Evolutionary conservation across 64 coral and sea anemone species (phyloP).

Genomic region (Porites lutea): DNA sequence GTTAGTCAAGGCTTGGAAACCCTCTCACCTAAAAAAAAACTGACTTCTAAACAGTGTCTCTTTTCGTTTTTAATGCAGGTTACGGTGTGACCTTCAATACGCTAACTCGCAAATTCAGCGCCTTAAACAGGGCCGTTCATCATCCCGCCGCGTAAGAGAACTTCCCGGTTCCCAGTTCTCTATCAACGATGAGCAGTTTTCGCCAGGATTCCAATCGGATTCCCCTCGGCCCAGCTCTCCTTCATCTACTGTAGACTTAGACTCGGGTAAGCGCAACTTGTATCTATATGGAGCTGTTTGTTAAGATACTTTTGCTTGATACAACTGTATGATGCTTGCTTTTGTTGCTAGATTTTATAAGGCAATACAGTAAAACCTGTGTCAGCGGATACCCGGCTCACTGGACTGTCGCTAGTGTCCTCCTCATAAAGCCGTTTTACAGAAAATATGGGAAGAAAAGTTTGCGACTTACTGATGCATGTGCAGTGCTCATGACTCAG

Average conservation of each 20-base stretch:
- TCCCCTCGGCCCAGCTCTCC: slow-evolving; percentile 89
- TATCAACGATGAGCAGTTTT: slow-evolving; percentile 64
- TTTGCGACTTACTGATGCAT: too few relatives aligned
- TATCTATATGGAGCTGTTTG: background rate
- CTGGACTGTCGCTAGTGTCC: too few relatives aligned
- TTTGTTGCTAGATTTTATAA: too few relatives aligned
- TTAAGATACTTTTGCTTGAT: too few relatives aligned
- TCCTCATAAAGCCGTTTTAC: too few relatives aligned
- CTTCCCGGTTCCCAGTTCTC: slow-evolving; percentile 66
- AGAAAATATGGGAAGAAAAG: too few relatives aligned
- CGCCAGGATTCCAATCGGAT: slow-evolving; percentile 64
- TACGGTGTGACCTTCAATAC: slow-evolving; percentile 88
- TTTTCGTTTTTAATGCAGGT: slow-evolving; percentile 26
- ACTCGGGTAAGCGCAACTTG: slow-evolving; percentile 70
- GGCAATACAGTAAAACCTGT: too few relatives aligned
- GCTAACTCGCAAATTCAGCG: slow-evolving; percentile 96
- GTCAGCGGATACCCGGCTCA: too few relatives aligned
- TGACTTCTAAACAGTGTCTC: background rate
- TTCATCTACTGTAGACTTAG: slow-evolving; percentile 79
- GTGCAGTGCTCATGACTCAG: too few relatives aligned
- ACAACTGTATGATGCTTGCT: too few relatives aligned
- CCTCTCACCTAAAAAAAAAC: too few relatives aligned
- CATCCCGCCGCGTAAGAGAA: slow-evolving; percentile 85
- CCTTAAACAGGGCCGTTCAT: slow-evolving; percentile 88
- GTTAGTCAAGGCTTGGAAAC: background rate